phyloP scores from a whole-genome alignment of 1,140 invertebrate genomes.

The Bombus huntii region DNA sequence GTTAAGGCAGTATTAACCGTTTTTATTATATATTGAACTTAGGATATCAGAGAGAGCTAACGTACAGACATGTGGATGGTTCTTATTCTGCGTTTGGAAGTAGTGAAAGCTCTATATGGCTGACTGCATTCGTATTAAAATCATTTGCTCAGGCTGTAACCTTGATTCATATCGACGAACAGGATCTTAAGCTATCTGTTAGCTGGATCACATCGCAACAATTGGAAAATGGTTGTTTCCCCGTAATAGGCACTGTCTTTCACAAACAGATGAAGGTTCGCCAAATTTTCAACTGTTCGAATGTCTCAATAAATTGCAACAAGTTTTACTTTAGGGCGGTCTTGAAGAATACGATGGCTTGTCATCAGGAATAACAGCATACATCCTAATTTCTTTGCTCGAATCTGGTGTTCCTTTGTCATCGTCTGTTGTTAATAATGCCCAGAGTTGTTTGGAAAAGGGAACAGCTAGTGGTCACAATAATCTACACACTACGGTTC shows the following conservation, averaged over 20 bases:
- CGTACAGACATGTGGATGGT: slow-evolving; percentile 88
- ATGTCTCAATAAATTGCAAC: not conserved
- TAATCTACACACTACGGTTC: slow-evolving; percentile 83
- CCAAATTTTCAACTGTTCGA: not conserved
- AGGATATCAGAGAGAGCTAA: slow-evolving; percentile 91
- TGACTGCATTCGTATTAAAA: slow-evolving; percentile 92
- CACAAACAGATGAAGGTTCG: slow-evolving; percentile 89
- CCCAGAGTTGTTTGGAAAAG: slow-evolving; percentile 84
- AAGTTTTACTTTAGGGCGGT: slow-evolving; percentile 83
- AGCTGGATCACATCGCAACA: slow-evolving; percentile 89
- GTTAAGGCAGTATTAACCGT: not conserved
- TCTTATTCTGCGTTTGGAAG: slow-evolving; percentile 92
- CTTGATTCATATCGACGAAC: slow-evolving; percentile 87
- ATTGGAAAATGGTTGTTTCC: slow-evolving; percentile 91
- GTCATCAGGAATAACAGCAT: slow-evolving; percentile 86
- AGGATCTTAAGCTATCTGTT: slow-evolving; percentile 86
- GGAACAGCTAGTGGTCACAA: slow-evolving; percentile 63
- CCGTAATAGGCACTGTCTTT: slow-evolving; percentile 88
- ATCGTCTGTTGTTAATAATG: slow-evolving; percentile 80
- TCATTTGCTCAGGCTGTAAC: slow-evolving; percentile 87
- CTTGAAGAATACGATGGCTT: slow-evolving; percentile 85
- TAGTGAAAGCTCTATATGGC: slow-evolving; percentile 88
- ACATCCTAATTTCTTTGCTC: slow-evolving; percentile 86
- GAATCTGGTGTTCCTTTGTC: slow-evolving; percentile 83
- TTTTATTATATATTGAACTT: not conserved